Base-by-base conservation (phyloP, 2,888 invertebrate species). In the Agriopis leucophaearia region DNA sequence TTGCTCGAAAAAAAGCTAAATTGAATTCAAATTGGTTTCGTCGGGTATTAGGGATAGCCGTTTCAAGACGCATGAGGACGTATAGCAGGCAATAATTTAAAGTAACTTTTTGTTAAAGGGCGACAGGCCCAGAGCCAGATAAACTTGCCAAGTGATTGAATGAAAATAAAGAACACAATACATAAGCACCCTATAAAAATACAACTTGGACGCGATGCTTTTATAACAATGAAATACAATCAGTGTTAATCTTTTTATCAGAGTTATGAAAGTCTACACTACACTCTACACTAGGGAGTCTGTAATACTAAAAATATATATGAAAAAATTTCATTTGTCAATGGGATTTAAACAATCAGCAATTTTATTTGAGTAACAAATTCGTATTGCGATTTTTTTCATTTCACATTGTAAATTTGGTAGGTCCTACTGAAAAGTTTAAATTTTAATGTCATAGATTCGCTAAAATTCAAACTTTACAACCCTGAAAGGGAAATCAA, bases 21-120 rank as follows among this genome's bases (percentile, higher is more conserved):
- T 94, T 93, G 93, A 94, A 94, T 94, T 94, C 92, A 94, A 94
- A 93, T 94, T 93, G 92, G 92, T 92, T 93, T 91, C 91, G 93
- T 91, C 86, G 93, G 87, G 91, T 90, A 93, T 94, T 92, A 92
- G 90, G 90, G 87, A 89, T 88, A 85, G 90, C 92, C 91, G 83
- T 84, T 84, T 86, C 82, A 89, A 92, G 92, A 90, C 79, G 86
- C 79, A 82, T 79, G 82, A 85, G 82, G 86, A 87, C 81, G 85
- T 84, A 85, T 85, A 85, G 85, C 83, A 72, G 83, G 88, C 85
- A 86, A 89, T 90, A 86, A 91, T 91, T 91, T 91, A 88, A 88
- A 90, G 88, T 88, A 83, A 87, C 87, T 90, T 90, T 91, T 91
- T 89, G 88, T 90, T 82, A 81, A 74, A 84, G 84, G 85, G 89